Evolutionary conservation across 2,797 vertebrate species (phyloP).

Genomic region (Naso thynnoides): DNA sequence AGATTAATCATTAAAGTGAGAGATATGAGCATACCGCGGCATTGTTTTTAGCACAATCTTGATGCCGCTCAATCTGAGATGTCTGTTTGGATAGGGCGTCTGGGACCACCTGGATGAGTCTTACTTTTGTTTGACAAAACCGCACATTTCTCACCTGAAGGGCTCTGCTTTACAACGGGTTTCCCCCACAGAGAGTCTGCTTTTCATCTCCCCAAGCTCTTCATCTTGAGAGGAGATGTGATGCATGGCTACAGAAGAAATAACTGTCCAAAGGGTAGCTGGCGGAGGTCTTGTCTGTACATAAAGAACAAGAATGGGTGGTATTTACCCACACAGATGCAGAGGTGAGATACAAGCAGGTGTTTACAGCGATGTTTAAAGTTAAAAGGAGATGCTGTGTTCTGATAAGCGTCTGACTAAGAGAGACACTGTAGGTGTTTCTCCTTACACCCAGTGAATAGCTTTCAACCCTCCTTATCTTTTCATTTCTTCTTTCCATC

Average conservation of each 20-base stretch:
- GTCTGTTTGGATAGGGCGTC: slow-evolving; percentile 81
- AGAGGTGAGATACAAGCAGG: slow-evolving; percentile 83
- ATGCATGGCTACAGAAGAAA: slow-evolving; percentile 77
- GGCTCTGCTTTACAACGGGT: slow-evolving; percentile 67
- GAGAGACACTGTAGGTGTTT: slow-evolving; percentile 71
- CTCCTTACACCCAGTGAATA: slow-evolving; percentile 70
- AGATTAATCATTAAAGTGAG: slow-evolving; percentile 87
- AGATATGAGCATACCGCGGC: slow-evolving; percentile 68
- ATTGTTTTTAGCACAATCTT: slow-evolving; percentile 77
- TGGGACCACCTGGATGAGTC: slow-evolving; percentile 86
- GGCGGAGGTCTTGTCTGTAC: slow-evolving; percentile 70
- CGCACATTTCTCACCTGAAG: slow-evolving; percentile 80
- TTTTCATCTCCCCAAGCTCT: slow-evolving; percentile 78
- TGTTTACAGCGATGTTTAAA: slow-evolving; percentile 84
- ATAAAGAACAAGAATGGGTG: slow-evolving; percentile 78
- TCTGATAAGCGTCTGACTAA: slow-evolving; percentile 69
- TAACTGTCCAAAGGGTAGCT: slow-evolving; percentile 69
- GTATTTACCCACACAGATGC: slow-evolving; percentile 82
- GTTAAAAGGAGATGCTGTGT: slow-evolving; percentile 78
- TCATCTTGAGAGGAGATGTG: slow-evolving; percentile 79
- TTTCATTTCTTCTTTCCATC: slow-evolving; percentile 72
- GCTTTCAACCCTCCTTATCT: slow-evolving; percentile 73
- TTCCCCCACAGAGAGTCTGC: slow-evolving; percentile 67
- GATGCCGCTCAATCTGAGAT: slow-evolving; percentile 70
- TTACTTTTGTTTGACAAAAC: slow-evolving; percentile 79